Evolutionary conservation across 2,797 vertebrate species (phyloP).

Genomic region (Poeciliopsis infans): DNA sequence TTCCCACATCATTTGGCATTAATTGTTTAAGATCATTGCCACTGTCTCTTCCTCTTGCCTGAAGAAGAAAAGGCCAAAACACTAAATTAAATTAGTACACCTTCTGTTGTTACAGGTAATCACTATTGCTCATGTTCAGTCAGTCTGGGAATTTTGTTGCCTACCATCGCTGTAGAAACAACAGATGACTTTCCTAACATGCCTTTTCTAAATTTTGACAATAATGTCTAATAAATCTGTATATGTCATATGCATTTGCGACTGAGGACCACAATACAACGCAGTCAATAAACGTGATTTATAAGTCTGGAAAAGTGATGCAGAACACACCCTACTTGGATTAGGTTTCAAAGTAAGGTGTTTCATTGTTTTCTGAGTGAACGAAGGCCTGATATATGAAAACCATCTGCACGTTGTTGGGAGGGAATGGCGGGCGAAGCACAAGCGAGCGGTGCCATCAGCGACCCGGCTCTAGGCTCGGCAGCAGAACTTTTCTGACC

Average conservation of each 20-base stretch:
- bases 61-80: no score
- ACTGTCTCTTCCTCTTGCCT: neutral
- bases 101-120: neutral
- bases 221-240: neutral
- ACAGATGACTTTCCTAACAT: neutral
- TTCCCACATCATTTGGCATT: neutral
- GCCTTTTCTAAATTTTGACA: neutral
- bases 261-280: neutral
- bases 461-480: neutral
- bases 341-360: neutral
- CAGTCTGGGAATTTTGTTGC: neutral
- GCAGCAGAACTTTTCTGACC: conserved; percentile 9
- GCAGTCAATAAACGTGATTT: neutral
- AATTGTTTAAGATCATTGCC: neutral
- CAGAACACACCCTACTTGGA: neutral
- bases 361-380: neutral
- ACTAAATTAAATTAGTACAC: no score
- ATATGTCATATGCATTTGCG: neutral
- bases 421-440: neutral
- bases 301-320: neutral
- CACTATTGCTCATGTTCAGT: neutral
- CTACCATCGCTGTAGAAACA: neutral
- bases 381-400: neutral
- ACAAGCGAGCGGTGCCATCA: neutral
- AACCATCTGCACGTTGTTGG: neutral